Percentiles rank a stretch among this genome's conserved stretches.
phyloP scores from a whole-genome alignment of 2,888 invertebrate species.

The Ramazzottius varieornatus region DNA sequence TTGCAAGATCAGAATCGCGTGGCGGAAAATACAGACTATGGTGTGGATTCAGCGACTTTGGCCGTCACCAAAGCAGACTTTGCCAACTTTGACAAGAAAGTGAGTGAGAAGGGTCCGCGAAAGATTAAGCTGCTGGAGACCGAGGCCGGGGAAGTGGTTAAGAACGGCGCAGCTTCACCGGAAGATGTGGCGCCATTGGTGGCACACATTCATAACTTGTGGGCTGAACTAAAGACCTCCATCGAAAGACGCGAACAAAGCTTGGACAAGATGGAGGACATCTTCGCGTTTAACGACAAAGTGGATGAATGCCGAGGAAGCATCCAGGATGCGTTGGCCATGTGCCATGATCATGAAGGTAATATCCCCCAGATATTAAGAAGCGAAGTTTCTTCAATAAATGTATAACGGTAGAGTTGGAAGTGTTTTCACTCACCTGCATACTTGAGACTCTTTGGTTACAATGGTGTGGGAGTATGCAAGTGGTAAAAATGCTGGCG shows the following conservation, averaged over 20 bases:
- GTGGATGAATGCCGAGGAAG: neutral
- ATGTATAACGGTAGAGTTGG: no score
- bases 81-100: neutral
- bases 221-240: neutral
- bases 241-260: neutral
- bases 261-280: neutral
- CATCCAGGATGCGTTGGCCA: neutral
- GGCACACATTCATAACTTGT: neutral
- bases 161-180: neutral
- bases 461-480: no score
- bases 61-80: neutral
- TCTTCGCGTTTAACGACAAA: neutral
- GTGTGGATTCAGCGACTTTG: slow-evolving; percentile 39
- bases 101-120: neutral
- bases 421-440: no score
- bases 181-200: neutral
- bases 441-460: no score
- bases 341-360: slow-evolving; percentile 24
- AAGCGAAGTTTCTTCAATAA: no score
- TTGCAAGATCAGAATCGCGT: slow-evolving; percentile 64
- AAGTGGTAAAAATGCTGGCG: no score
- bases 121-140: neutral
- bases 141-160: neutral
- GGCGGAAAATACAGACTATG: slow-evolving; percentile 71
- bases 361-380: slow-evolving; percentile 68